Conservation (phyloP, 2,888 invertebrate species). For the Zaprionus obscuricornis region DNA sequence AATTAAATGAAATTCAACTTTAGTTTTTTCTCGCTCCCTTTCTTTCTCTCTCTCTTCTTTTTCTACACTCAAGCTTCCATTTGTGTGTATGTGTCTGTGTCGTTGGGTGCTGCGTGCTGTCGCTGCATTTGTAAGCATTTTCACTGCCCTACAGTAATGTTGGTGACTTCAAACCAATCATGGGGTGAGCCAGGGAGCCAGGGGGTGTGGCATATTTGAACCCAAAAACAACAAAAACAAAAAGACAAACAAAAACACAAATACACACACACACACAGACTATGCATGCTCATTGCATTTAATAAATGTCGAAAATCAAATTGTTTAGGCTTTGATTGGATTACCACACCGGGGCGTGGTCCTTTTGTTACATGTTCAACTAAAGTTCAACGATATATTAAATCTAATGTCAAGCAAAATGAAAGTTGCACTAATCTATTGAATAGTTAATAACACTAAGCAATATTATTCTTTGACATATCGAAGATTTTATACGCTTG, state of each 20-base stretch:
- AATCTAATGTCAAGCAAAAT: too few relatives aligned
- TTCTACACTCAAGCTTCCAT: too few relatives aligned
- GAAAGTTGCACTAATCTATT: too few relatives aligned
- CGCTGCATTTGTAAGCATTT: slow-evolving; percentile 48
- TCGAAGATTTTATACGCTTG: too few relatives aligned
- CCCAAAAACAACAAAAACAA: slow-evolving; percentile 2
- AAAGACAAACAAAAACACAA: slow-evolving; percentile 5
- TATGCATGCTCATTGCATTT: slow-evolving; percentile 39
- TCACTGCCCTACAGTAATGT: slow-evolving; percentile 48
- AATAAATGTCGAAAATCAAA: slow-evolving; percentile 37
- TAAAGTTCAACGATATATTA: too few relatives aligned
- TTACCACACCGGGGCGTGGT: slow-evolving; percentile 45
- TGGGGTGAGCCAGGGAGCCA: too few relatives aligned
- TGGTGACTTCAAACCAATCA: slow-evolving; percentile 42
- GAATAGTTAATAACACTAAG: too few relatives aligned
- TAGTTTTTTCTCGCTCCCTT: background rate
- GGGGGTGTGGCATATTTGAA: slow-evolving; percentile 34
- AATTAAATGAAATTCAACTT: slow-evolving; percentile 67
- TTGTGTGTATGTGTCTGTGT: background rate
- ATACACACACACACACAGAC: slow-evolving; percentile 12
- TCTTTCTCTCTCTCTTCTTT: slow-evolving; percentile 13
- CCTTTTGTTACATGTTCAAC: background rate
- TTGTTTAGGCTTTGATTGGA: slow-evolving; percentile 49
- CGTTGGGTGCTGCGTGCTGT: slow-evolving; percentile 40
- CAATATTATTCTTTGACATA: too few relatives aligned